Evolutionary conservation across 2,797 vertebrate species (phyloP).

Genomic region (Antrozous pallidus): DNA sequence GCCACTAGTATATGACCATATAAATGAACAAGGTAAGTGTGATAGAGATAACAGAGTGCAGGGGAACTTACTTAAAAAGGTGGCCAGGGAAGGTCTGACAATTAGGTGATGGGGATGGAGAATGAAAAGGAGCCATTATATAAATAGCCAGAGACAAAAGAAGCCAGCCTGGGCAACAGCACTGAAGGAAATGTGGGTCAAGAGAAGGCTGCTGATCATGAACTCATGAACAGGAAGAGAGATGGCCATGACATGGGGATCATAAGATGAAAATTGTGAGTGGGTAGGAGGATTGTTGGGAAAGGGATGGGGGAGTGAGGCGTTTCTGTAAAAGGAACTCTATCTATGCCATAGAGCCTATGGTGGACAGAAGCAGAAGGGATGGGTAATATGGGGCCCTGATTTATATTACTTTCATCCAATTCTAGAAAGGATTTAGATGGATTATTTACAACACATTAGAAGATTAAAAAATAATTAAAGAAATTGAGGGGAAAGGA

Average conservation of each 20-base stretch:
- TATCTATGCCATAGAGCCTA: neutral
- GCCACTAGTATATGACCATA: no score
- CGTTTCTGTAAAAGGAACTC: neutral
- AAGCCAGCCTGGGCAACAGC: neutral
- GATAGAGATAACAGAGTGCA: neutral
- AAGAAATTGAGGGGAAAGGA: neutral
- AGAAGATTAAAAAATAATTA: neutral
- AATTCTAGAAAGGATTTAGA: neutral
- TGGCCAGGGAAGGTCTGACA: neutral
- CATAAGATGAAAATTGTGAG: neutral
- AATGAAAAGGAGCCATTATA: neutral
- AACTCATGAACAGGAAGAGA: neutral
- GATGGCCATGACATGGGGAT: neutral
- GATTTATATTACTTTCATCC: neutral
- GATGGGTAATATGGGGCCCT: neutral
- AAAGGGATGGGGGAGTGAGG: neutral
- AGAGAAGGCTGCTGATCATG: neutral
- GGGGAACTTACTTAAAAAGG: neutral
- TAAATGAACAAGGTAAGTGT: neutral
- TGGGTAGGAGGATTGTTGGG: no score
- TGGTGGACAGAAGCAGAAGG: neutral
- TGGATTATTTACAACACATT: neutral
- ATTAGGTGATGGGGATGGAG: neutral
- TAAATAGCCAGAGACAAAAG: neutral
- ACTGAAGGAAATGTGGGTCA: fast-evolving